Base-by-base conservation (phyloP, 2,113 vertebrate species). In the Varanus komodoensis region DNA sequence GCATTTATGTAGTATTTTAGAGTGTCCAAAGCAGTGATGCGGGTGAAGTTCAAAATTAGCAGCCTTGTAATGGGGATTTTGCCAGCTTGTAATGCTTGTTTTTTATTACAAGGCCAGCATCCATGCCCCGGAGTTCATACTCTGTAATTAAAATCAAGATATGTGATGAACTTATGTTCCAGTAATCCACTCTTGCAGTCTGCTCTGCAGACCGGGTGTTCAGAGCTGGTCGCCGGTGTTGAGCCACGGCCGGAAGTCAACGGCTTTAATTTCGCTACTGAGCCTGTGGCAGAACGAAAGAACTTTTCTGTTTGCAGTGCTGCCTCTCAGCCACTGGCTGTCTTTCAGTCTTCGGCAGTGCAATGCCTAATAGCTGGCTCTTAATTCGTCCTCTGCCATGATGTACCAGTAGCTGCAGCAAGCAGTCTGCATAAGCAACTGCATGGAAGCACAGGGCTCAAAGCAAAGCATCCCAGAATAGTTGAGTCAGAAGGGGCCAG, bases 361-460 rank as follows among this genome's bases (percentile, higher is more conserved):
- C 2, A 9, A 57, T 64, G 34, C 54, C 29, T 1, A 64, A 48
- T 1, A 67, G 0, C 90, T 78, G 23, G 50, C 2, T 1, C 32
- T n/a, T 3, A 75, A 15, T 23, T 23, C 1, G 61, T 34, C 29
- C 15, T 0, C 3, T 38, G 44, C 17, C 29, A 0, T 32, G 82
- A 90, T 94, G 1, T 95, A 98, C 97, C 86, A 97, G 94, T 1
- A 79, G 50, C 38, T 89, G 93, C 79, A 95, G 86, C 73, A 87
- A 9, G 87, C 89, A 81, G 27, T 95, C 84, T 0, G 84, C 88
- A 75, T 96, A 98, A 0, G 96, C 93, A 25, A 93, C 90, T 1
- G 78, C 91, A 0, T 98, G 97, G 87, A 98, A 97, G 90, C 93
- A 96, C 3, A 74, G 0, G 0, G n/a, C n/a, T n/a, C n/a, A n/a